Percentiles rank a stretch among this genome's conserved stretches.
phyloP scores from a whole-genome alignment of 2,888 invertebrate genomes.

The Copidosoma aretas region DNA sequence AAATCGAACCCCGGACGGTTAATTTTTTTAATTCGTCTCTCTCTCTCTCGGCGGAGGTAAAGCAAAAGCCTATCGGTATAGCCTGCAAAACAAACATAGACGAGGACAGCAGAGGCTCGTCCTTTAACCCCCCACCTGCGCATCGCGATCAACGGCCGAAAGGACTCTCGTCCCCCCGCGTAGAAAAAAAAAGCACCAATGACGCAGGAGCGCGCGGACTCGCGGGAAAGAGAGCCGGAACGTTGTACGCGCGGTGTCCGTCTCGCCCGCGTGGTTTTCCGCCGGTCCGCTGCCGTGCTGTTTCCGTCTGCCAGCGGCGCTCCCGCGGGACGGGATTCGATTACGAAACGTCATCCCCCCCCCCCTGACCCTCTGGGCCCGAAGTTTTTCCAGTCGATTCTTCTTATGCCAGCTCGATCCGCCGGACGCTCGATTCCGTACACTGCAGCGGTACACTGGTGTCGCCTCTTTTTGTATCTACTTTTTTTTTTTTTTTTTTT shows the following conservation, averaged over 20 bases:
- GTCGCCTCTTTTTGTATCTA: too few relatives aligned
- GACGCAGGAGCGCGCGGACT: slow-evolving; percentile 44
- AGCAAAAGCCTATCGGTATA: neutral
- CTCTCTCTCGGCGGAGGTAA: too few relatives aligned
- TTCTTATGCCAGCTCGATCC: neutral
- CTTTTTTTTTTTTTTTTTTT: neutral
- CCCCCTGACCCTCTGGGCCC: slow-evolving; percentile 15
- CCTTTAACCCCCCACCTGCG: slow-evolving; percentile 33
- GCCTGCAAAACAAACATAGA: neutral
- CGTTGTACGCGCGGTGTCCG: slow-evolving; percentile 42
- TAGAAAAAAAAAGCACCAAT: slow-evolving; percentile 1
- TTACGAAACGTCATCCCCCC: slow-evolving; percentile 54
- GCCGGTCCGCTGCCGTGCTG: neutral
- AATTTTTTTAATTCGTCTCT: too few relatives aligned
- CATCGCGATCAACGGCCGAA: slow-evolving; percentile 41
- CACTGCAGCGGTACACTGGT: neutral
- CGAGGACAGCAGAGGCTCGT: too few relatives aligned
- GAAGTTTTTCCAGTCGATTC: slow-evolving; percentile 12
- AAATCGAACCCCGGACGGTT: too few relatives aligned
- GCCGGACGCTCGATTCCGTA: neutral
- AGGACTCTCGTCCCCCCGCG: slow-evolving; percentile 42
- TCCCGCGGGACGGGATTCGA: slow-evolving; percentile 53
- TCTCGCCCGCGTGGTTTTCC: slow-evolving; percentile 18
- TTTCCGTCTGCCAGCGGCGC: neutral
- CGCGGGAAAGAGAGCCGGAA: slow-evolving; percentile 45